phyloP scores from a whole-genome alignment of 2,113 vertebrate species.

The Cyanistes caeruleus region DNA sequence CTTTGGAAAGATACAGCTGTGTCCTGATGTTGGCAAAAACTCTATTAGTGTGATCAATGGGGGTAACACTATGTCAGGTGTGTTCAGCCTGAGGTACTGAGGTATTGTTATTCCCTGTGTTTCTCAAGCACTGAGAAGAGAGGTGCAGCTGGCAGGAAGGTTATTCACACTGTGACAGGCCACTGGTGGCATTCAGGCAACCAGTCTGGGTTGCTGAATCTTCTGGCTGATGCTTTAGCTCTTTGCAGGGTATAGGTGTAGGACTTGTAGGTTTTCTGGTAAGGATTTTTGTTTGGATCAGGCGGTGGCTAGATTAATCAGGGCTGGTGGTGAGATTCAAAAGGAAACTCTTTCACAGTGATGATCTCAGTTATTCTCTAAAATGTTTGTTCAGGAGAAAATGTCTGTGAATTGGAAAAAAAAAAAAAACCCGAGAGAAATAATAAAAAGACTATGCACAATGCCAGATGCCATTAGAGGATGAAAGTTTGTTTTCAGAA shows the following conservation, averaged over 20 bases:
- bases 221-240: neutral
- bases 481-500: neutral
- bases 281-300: neutral
- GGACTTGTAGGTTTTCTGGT: rapidly evolving
- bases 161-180: rapidly evolving
- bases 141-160: neutral
- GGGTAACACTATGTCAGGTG: rapidly evolving
- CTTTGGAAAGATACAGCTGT: neutral
- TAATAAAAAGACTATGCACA: neutral
- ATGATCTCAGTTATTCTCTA: neutral
- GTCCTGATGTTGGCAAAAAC: neutral
- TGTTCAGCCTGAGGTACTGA: neutral
- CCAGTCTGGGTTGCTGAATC: neutral
- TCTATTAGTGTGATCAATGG: rapidly evolving
- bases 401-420: neutral
- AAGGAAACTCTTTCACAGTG: neutral
- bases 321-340: neutral
- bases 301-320: neutral
- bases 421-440: neutral
- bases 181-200: neutral
- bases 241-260: neutral
- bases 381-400: neutral
- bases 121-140: rapidly evolving
- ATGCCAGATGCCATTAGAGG: neutral
- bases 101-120: rapidly evolving